Conservation (phyloP, 2,113 vertebrate species). For the Trematomus loennbergii region DNA sequence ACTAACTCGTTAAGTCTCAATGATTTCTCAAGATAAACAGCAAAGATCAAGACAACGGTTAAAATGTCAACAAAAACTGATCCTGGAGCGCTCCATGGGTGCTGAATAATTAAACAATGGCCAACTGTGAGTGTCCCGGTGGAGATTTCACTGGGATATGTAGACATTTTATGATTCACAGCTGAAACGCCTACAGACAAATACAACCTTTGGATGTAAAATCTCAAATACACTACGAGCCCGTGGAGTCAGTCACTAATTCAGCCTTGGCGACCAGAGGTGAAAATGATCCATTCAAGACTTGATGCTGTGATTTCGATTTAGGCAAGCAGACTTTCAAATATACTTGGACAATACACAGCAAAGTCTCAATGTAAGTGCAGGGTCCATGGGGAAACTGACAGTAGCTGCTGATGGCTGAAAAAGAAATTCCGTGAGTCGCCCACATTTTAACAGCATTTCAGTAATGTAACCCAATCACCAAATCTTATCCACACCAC, state of each 20-base stretch:
- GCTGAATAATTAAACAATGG: slow-evolving; percentile 56
- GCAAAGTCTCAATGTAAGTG: neutral
- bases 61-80: slow-evolving; percentile 30
- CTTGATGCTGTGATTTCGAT: slow-evolving; percentile 3
- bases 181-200: slow-evolving; percentile 47
- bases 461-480: neutral
- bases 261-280: slow-evolving; percentile 4
- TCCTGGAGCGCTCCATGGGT: slow-evolving; percentile 16
- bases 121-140: slow-evolving; percentile 23
- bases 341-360: neutral
- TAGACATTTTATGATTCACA: slow-evolving; percentile 54
- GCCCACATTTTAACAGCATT: slow-evolving; percentile 8
- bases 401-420: neutral
- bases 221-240: slow-evolving; percentile 26
- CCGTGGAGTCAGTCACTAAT: slow-evolving; percentile 3
- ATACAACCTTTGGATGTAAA: slow-evolving; percentile 61
- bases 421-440: neutral
- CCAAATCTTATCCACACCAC: neutral
- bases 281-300: slow-evolving; percentile 18
- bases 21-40: slow-evolving; percentile 7
- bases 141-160: slow-evolving; percentile 36
- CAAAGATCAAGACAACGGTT: slow-evolving; percentile 15
- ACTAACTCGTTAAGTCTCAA: neutral
- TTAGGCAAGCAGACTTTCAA: neutral
- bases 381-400: neutral